These are phyloP conservation scores for Alectoris magna DNA, from an alignment of 2,797 vertebrate genomes.

Conservation along the genomic window DNA sequence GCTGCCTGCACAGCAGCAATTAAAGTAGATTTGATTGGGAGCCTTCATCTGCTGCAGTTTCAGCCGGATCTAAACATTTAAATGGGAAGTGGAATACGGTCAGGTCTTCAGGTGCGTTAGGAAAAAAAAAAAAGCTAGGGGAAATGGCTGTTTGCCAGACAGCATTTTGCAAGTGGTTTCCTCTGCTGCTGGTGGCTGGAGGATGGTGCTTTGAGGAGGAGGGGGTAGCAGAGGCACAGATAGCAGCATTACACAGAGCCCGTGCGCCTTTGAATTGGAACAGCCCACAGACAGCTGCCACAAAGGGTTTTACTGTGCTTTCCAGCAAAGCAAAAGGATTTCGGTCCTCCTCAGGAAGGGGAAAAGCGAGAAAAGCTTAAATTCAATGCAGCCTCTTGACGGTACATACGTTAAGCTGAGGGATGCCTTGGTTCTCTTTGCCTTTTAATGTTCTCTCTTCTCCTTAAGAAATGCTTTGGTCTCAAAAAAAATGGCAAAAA, in stretches of 20 bases:
- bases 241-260: neutral
- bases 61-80: neutral
- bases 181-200: neutral
- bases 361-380: neutral
- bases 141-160: neutral
- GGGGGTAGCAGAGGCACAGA: neutral
- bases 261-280: neutral
- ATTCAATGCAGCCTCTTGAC: neutral
- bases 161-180: neutral
- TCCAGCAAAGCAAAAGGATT: constrained; percentile 29
- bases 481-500: neutral
- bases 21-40: neutral
- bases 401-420: neutral
- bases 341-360: neutral
- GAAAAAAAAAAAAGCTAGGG: neutral
- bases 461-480: neutral
- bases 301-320: constrained; percentile 22
- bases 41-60: neutral
- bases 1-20: neutral
- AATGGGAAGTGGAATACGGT: neutral
- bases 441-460: neutral
- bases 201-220: neutral
- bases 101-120: neutral
- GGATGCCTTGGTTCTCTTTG: constrained; percentile 9
- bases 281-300: constrained; percentile 8